Evolutionary conservation across 1,140 invertebrate species (phyloP).

Genomic region (Drosophila mojavensis): DNA sequence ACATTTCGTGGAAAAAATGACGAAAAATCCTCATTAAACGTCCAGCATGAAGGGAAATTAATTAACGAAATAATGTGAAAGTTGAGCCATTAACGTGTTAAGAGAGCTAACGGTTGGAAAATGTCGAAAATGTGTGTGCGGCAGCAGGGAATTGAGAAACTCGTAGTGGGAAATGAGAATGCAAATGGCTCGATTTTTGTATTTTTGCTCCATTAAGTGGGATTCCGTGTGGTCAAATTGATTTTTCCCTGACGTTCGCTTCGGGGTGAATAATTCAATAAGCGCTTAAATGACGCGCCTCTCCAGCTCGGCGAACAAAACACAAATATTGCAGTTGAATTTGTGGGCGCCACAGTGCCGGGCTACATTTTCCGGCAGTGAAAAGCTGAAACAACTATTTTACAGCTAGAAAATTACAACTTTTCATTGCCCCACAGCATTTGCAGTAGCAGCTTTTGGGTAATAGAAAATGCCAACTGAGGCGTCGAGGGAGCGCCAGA

Average conservation of each 20-base stretch:
- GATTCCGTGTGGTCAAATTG: conserved; percentile 27
- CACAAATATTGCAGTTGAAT: conserved; percentile 1
- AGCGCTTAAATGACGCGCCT: conserved; percentile 35
- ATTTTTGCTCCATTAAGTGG: neutral
- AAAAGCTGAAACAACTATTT: conserved; percentile 30
- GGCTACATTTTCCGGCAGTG: conserved; percentile 8
- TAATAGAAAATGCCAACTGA: conserved; percentile 24
- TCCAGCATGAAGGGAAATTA: conserved; percentile 40
- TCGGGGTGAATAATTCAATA: conserved; percentile 35
- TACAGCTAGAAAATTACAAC: conserved; percentile 41
- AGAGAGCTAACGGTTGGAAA: conserved; percentile 19
- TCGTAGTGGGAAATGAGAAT: conserved; percentile 6
- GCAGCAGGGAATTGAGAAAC: conserved; percentile 5
- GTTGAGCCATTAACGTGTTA: conserved; percentile 35
- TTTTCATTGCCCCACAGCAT: conserved; percentile 33
- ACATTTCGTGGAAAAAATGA: conserved; percentile 1
- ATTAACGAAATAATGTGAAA: conserved; percentile 47
- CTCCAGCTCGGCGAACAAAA: neutral
- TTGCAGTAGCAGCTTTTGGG: conserved; percentile 10
- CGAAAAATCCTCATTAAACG: conserved; percentile 27
- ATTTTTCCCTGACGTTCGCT: conserved; percentile 21
- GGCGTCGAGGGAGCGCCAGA: neutral
- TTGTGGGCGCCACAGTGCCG: conserved; percentile 15
- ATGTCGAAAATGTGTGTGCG: conserved; percentile 11
- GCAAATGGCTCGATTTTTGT: conserved; percentile 14